Percentiles rank a stretch among this genome's conserved stretches.
Evolutionary conservation across 2,888 invertebrate species (phyloP).

Genomic region (Neoascia interrupta): DNA sequence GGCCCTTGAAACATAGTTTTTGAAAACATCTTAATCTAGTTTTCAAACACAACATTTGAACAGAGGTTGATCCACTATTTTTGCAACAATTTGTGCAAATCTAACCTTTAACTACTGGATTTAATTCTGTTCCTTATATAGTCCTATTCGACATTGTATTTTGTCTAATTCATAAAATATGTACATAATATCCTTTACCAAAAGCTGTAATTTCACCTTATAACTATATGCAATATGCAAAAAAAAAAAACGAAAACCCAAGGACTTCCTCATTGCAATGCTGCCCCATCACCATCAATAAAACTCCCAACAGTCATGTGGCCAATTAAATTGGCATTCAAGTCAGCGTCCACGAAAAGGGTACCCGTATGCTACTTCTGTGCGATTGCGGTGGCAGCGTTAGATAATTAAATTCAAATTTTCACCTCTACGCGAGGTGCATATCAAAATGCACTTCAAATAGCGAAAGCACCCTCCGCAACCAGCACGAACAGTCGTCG

Average conservation of each 20-base stretch:
- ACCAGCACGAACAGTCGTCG: conserved; percentile 20
- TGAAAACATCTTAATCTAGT: too few species aligned
- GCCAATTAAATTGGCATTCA: conserved; percentile 34
- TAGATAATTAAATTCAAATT: conserved; percentile 63
- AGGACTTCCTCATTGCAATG: conserved; percentile 40
- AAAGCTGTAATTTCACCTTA: too few species aligned
- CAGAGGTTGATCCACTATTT: too few species aligned
- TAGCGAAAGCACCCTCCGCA: conserved; percentile 15
- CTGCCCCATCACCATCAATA: conserved; percentile 27
- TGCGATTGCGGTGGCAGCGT: conserved; percentile 25
- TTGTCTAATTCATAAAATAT: too few species aligned
- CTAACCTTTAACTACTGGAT: too few species aligned
- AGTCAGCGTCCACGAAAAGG: not conserved
- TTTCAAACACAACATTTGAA: too few species aligned
- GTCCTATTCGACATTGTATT: too few species aligned
- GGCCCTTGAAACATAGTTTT: too few species aligned
- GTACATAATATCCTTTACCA: too few species aligned
- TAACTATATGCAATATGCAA: too few species aligned
- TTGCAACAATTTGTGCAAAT: too few species aligned
- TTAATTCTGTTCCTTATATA: too few species aligned
- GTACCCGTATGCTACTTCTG: not conserved
- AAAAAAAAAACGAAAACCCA: not conserved
- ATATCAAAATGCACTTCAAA: conserved; percentile 56
- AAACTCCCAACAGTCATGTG: conserved; percentile 31
- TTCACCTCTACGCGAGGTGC: conserved; percentile 49